Evolutionary conservation across 2,113 vertebrate genomes (phyloP).

Genomic region (Chunga burmeisteri): DNA sequence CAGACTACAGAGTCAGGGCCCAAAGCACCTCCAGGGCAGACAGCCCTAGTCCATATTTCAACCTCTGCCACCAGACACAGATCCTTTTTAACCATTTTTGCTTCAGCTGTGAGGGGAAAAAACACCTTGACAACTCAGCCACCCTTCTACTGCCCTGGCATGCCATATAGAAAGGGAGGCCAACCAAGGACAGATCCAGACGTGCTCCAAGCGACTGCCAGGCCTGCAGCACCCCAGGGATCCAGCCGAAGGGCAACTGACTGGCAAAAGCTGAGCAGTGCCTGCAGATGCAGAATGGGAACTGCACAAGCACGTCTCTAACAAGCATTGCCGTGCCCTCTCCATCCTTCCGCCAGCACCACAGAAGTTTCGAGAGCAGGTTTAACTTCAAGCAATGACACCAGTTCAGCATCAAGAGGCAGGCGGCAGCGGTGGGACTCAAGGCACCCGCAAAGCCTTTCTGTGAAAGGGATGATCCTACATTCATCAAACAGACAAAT

Average conservation of each 20-base stretch:
- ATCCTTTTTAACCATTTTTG: neutral
- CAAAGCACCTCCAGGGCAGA: neutral
- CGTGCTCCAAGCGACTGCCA: rapidly evolving
- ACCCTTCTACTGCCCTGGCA: neutral
- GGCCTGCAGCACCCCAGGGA: neutral
- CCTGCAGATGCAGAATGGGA: neutral
- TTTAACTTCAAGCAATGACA: rapidly evolving
- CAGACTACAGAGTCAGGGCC: neutral
- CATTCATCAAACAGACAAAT: neutral
- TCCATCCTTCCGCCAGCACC: neutral
- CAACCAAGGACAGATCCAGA: neutral
- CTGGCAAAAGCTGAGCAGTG: neutral
- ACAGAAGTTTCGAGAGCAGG: neutral
- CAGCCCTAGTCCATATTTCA: rapidly evolving
- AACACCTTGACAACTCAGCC: neutral
- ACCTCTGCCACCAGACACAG: neutral
- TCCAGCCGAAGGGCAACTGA: neutral
- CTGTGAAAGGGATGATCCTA: neutral
- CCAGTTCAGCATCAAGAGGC: neutral
- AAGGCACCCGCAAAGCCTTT: neutral
- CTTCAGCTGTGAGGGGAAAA: neutral
- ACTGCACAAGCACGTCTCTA: neutral
- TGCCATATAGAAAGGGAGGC: rapidly evolving
- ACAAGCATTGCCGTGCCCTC: rapidly evolving
- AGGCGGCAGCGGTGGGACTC: neutral